These are phyloP conservation scores for Calidris pygmaea DNA, from an alignment of 2,113 vertebrate genomes.

Conservation along the genomic window DNA sequence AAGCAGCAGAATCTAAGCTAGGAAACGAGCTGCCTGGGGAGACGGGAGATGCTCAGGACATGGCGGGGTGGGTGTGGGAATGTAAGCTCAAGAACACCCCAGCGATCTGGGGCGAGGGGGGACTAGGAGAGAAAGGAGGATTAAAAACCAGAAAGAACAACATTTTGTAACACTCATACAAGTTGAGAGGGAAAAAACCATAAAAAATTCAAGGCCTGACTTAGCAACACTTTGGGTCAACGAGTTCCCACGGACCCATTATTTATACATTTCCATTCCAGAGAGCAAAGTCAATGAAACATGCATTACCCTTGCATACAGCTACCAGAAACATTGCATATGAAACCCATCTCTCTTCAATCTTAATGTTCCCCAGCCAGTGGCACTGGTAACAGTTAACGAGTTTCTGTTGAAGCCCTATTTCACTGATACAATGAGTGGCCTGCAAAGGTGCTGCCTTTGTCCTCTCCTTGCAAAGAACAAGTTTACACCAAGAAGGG, in stretches of 20 bases:
- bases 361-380: background rate
- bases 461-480: background rate
- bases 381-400: background rate
- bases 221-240: background rate
- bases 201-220: background rate
- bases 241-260: background rate
- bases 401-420: background rate
- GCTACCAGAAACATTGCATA: background rate
- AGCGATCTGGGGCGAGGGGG: background rate
- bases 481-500: background rate
- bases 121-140: background rate
- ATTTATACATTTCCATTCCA: background rate
- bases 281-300: background rate
- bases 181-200: background rate
- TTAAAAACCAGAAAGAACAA: background rate
- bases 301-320: background rate
- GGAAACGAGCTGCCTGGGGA: background rate
- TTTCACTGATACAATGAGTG: background rate
- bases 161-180: background rate
- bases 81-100: rapidly evolving
- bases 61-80: rapidly evolving
- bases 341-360: background rate
- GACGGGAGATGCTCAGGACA: background rate
- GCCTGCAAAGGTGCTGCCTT: background rate
- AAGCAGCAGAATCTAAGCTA: background rate